These are phyloP conservation scores for Trachops cirrhosus DNA, from an alignment of 2,797 vertebrate species.

Conservation along the genomic window DNA sequence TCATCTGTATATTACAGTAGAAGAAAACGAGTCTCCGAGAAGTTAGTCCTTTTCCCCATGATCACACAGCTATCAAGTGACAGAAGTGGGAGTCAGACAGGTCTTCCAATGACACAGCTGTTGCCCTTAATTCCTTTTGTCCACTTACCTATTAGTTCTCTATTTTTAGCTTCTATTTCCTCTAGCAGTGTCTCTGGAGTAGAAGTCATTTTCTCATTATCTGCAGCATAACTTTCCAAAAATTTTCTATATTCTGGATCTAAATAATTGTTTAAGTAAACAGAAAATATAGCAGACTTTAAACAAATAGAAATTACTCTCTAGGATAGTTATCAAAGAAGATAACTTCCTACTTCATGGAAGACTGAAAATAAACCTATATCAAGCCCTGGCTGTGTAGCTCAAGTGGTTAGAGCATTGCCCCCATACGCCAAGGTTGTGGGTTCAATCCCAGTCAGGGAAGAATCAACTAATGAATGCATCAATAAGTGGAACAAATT, in stretches of 20 bases:
- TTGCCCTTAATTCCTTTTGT: constrained; percentile 11
- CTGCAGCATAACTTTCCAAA: constrained; percentile 94
- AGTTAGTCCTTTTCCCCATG: constrained; percentile 2
- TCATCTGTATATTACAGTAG: constrained; percentile 6
- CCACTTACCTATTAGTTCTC: constrained; percentile 93
- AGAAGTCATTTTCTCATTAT: constrained; percentile 95
- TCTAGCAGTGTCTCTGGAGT: constrained; percentile 97
- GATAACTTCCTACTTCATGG: constrained; percentile 21
- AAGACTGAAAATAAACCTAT: constrained; percentile 33
- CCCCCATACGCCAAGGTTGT: no score
- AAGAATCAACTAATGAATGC: no score
- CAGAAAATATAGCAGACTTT: constrained; percentile 53
- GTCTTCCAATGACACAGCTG: constrained; percentile 28
- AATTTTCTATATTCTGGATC: constrained; percentile 98
- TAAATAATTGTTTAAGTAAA: constrained; percentile 74
- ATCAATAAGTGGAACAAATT: no score
- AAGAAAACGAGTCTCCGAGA: constrained; percentile 37
- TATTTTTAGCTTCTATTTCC: constrained; percentile 97
- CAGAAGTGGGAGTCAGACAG: background rate
- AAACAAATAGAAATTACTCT: constrained; percentile 40
- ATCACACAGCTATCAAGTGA: constrained; percentile 16
- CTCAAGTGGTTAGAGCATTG: no score
- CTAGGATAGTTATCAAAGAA: constrained; percentile 21
- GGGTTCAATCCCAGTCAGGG: no score
- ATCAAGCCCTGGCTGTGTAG: background rate